Conservation (phyloP, 2,888 invertebrate genomes). For the Xestia sexstrigata region DNA sequence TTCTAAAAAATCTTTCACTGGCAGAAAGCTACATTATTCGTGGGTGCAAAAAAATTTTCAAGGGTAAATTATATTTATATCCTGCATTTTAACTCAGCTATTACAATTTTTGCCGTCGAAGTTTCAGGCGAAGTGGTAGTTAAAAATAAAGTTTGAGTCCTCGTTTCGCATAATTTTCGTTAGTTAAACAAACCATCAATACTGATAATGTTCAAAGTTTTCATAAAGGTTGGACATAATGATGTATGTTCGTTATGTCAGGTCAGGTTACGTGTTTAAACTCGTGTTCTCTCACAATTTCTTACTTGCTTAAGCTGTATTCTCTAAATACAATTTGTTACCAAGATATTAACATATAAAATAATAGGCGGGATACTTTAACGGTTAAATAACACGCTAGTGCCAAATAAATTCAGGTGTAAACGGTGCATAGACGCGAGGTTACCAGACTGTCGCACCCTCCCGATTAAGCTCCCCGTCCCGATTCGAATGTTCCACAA, state of each 20-base stretch:
- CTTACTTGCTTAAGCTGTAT: neutral
- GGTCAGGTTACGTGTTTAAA: neutral
- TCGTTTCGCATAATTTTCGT: neutral
- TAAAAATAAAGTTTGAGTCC: conserved; percentile 7
- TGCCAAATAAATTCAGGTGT: conserved; percentile 30
- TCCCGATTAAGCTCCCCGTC: conserved; percentile 73
- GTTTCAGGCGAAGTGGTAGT: too few relatives aligned
- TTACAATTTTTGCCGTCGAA: too few relatives aligned
- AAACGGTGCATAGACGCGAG: conserved; percentile 70
- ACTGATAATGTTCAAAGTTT: too few relatives aligned
- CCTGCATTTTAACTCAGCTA: too few relatives aligned
- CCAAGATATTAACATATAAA: neutral
- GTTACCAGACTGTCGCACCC: conserved; percentile 78
- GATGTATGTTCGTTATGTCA: neutral
- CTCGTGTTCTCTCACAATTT: neutral
- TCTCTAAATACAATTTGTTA: neutral
- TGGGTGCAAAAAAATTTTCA: too few relatives aligned
- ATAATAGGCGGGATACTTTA: conserved; percentile 8
- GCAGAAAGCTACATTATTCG: too few relatives aligned
- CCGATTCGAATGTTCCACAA: conserved; percentile 68
- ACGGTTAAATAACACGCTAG: conserved; percentile 33
- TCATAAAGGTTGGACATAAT: neutral
- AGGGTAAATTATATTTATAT: too few relatives aligned
- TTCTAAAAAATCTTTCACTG: too few relatives aligned
- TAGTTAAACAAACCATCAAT: neutral